Base-by-base conservation (phyloP, 2,797 vertebrate genomes). In the Graptemys geographica region DNA sequence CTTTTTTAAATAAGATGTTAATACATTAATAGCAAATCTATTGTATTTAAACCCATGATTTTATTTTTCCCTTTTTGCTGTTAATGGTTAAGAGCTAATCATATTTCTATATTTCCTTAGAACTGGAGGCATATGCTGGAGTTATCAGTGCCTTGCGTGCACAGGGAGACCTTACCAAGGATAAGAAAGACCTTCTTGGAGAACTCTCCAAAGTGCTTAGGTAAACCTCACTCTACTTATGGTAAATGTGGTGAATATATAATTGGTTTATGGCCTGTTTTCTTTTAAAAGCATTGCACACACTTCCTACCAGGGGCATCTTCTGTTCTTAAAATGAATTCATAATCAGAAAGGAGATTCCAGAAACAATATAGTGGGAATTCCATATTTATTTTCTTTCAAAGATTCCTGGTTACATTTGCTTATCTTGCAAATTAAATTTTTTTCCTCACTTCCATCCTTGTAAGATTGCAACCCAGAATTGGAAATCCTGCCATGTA, bases 171-270 rank as follows among this genome's bases (percentile, higher is more conserved):
- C 99, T 99, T 96, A 99, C 99, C 0, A 99, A 99, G 97, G 99
- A 99, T 97, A 99, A 99, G 98, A 99, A 99, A 97, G 99, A 99
- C 88, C 98, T 99, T 83, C 98, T 99, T 86, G 99, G 99, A 96
- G 99, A 99, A 79, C 99, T 99, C 91, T 99, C 99, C 53, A 99
- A 99, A 98, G 99, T 99, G 91, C 98, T 99, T 56, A 99, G 99
- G 99, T 99, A 98, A 98, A 93, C 74, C 18, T 79, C 31, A 55
- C 69, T 11, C 87, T 91, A 94, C 3, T 56, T 90, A 69, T 93
- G 79, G 52, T 93, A 90, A 92, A 69, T 56, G 47, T 53, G n/a
- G 28, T 27, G 11, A 21, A 19, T 33, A 4, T 31, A 19, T 57
- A 57, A n/a, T 79, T 62, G 92, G 44, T 44, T 0, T 0, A 25